Evolutionary conservation across 2,797 vertebrate species (phyloP).

Genomic region (Bradypodion pumilum): DNA sequence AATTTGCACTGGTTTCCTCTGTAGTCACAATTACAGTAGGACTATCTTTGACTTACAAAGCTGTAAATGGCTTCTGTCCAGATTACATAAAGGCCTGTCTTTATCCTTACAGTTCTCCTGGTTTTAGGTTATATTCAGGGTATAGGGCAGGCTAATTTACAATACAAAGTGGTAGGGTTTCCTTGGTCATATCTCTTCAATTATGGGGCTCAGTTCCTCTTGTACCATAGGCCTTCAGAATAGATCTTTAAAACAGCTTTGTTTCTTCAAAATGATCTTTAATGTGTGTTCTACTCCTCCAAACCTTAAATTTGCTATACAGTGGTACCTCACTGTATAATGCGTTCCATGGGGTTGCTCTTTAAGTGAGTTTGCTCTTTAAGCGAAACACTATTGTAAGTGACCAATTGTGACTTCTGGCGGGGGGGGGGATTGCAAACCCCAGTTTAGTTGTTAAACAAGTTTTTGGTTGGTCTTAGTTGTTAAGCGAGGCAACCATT

Average conservation of each 20-base stretch:
- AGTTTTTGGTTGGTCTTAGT: too few relatives aligned
- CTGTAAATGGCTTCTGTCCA: neutral
- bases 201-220: neutral
- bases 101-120: neutral
- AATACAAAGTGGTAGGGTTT: neutral
- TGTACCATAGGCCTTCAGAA: neutral
- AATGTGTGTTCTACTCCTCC: neutral
- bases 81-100: neutral
- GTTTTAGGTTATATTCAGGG: neutral
- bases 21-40: neutral
- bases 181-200: neutral
- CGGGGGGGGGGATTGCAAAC: too few relatives aligned
- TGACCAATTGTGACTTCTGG: too few relatives aligned
- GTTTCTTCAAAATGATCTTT: neutral
- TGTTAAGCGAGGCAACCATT: too few relatives aligned
- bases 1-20: neutral
- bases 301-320: neutral
- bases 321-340: too few relatives aligned
- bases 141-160: neutral
- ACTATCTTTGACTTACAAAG: neutral
- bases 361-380: too few relatives aligned
- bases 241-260: neutral
- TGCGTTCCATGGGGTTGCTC: too few relatives aligned
- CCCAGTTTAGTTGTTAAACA: too few relatives aligned
- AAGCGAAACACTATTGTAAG: too few relatives aligned